Conservation (phyloP, 2,113 vertebrate genomes). For the Malurus elegans region DNA sequence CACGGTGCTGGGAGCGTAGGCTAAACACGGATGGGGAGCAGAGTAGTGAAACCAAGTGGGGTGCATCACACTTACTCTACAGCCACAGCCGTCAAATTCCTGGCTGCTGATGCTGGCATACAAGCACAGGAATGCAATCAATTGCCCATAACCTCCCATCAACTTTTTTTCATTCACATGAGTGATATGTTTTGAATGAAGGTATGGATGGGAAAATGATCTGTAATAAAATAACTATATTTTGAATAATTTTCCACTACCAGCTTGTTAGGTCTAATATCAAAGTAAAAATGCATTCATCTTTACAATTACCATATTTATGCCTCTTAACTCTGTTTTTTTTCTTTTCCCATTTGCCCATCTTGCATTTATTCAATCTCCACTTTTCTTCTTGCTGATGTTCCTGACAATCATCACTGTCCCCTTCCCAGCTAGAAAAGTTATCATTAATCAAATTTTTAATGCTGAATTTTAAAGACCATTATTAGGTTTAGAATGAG, state of each 20-base stretch:
- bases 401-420: constrained; percentile 48
- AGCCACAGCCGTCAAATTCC: background rate
- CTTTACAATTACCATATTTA: constrained; percentile 57
- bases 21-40: background rate
- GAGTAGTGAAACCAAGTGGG: background rate
- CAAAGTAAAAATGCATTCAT: constrained; percentile 32
- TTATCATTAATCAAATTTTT: constrained; percentile 29
- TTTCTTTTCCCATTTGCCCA: constrained; percentile 26
- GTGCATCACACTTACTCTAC: background rate
- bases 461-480: constrained; percentile 16
- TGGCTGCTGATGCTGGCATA: background rate
- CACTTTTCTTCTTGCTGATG: background rate
- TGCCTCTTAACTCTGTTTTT: constrained; percentile 11
- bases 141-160: background rate
- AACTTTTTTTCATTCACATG: background rate
- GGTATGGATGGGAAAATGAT: background rate
- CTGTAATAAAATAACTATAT: constrained; percentile 10
- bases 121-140: background rate
- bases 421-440: background rate
- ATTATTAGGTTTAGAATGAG: constrained; percentile 4
- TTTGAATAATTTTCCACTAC: constrained; percentile 32
- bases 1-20: fast-evolving
- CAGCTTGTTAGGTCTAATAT: constrained; percentile 6
- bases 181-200: constrained; percentile 33
- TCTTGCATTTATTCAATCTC: constrained; percentile 34